Conservation (phyloP, 1,140 invertebrate species). For the Neodiprion pinetum region DNA sequence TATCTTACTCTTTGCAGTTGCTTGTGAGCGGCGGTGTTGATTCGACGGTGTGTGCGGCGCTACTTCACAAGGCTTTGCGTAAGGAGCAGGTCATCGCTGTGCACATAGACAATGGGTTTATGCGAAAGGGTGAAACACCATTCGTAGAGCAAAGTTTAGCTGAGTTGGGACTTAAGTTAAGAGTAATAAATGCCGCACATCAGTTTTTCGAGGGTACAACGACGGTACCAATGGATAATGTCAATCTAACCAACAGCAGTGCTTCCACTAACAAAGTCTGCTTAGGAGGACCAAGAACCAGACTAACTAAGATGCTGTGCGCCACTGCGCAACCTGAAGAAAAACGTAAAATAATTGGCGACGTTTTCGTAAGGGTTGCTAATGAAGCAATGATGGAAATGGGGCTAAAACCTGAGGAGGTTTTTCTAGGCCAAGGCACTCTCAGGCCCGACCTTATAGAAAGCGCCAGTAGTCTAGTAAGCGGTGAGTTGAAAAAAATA, state of each 20-base stretch:
- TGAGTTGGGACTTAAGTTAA: slow-evolving; percentile 86
- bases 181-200: slow-evolving; percentile 78
- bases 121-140: slow-evolving; percentile 94
- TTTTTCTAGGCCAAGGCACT: slow-evolving; percentile 89
- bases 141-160: slow-evolving; percentile 87
- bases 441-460: slow-evolving; percentile 98
- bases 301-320: slow-evolving; percentile 87
- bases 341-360: slow-evolving; percentile 98
- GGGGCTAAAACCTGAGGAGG: slow-evolving; percentile 85
- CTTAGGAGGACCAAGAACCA: slow-evolving; percentile 65
- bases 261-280: slow-evolving; percentile 60
- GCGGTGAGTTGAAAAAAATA: slow-evolving; percentile 60
- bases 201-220: slow-evolving; percentile 84
- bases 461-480: slow-evolving; percentile 89
- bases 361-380: slow-evolving; percentile 94
- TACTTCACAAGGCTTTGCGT: slow-evolving; percentile 88
- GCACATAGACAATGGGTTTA: slow-evolving; percentile 99
- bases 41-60: slow-evolving; percentile 96
- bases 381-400: slow-evolving; percentile 84
- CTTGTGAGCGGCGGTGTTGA: slow-evolving; percentile 97
- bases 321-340: slow-evolving; percentile 91
- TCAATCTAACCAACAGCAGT: slow-evolving; percentile 63
- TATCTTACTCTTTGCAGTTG: slow-evolving; percentile 66
- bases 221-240: slow-evolving; percentile 70
- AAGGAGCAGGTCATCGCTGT: slow-evolving; percentile 94